These are phyloP conservation scores for Coenonympha glycerion DNA, from an alignment of 2,888 invertebrate genomes.

Conservation along the genomic window DNA sequence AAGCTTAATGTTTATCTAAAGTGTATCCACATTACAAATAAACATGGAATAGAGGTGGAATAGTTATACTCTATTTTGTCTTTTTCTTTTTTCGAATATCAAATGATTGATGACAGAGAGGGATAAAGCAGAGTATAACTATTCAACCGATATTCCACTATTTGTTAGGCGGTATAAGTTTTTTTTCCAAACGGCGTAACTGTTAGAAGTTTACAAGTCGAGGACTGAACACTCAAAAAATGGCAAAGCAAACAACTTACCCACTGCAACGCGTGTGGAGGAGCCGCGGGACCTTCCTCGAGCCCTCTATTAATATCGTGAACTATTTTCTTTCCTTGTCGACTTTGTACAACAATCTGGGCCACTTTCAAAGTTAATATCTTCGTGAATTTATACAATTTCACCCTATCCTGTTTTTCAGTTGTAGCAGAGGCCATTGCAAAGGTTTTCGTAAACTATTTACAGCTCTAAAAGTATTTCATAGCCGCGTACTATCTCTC, in stretches of 20 bases:
- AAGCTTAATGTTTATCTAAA: too few relatives aligned
- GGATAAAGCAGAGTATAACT: too few relatives aligned
- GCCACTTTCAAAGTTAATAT: constrained; percentile 90
- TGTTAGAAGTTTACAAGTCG: too few relatives aligned
- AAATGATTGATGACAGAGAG: too few relatives aligned
- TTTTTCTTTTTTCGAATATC: too few relatives aligned
- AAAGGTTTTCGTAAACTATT: constrained; percentile 18
- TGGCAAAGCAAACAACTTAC: constrained; percentile 36
- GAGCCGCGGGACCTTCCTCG: constrained; percentile 43
- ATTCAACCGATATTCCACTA: too few relatives aligned
- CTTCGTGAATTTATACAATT: constrained; percentile 92
- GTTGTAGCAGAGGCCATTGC: constrained; percentile 50
- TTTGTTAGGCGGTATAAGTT: too few relatives aligned
- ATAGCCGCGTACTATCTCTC: background rate
- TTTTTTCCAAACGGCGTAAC: too few relatives aligned
- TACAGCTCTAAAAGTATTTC: background rate
- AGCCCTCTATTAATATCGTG: constrained; percentile 44
- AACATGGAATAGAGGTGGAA: too few relatives aligned
- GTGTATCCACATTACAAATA: too few relatives aligned
- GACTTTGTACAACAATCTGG: constrained; percentile 94
- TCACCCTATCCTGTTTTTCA: constrained; percentile 60
- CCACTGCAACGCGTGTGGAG: constrained; percentile 52
- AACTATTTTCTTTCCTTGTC: constrained; percentile 89
- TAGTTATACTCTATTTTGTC: too few relatives aligned
- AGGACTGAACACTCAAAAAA: too few relatives aligned